Conservation (phyloP, 2,888 invertebrate species). For the Ditula angustiorana region DNA sequence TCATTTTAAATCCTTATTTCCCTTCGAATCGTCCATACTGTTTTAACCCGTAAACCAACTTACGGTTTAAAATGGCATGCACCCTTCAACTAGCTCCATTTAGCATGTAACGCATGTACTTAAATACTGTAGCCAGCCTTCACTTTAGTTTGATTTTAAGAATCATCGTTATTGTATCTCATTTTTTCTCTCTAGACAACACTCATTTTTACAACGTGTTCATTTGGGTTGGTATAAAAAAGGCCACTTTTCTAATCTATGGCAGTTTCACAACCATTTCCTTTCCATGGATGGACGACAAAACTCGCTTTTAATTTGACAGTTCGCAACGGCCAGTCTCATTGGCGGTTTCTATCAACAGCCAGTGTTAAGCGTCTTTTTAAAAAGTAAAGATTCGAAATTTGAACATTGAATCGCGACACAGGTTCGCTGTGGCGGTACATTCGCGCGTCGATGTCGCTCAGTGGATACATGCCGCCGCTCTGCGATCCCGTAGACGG, state of each 20-base stretch:
- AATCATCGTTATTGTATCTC: conserved; percentile 5
- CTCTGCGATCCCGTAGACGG: conserved; percentile 99
- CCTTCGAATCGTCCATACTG: conserved; percentile 44
- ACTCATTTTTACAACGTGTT: conserved; percentile 19
- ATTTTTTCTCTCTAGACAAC: conserved; percentile 8
- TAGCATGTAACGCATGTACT: conserved; percentile 66
- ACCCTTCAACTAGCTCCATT: conserved; percentile 14
- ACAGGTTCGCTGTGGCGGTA: conserved; percentile 99
- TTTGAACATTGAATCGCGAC: conserved; percentile 59
- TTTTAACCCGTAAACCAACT: conserved; percentile 56
- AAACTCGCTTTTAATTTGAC: conserved; percentile 11
- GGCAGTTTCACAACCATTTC: conserved; percentile 57
- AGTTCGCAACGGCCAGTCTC: neutral
- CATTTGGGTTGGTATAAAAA: conserved; percentile 58
- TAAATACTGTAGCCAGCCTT: conserved; percentile 56
- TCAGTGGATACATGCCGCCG: conserved; percentile 99
- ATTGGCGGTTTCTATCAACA: neutral
- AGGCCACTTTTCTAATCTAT: neutral
- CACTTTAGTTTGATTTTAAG: conserved; percentile 19
- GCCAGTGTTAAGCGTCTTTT: conserved; percentile 17
- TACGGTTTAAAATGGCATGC: conserved; percentile 14
- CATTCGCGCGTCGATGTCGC: conserved; percentile 99
- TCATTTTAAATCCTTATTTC: conserved; percentile 55
- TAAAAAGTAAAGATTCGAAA: conserved; percentile 24
- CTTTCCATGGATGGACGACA: conserved; percentile 75